Evolutionary conservation across 1,140 invertebrate genomes (phyloP), one percentile per base, ranked within the genome.

Genomic region (Zaprionus lachaisei): DNA sequence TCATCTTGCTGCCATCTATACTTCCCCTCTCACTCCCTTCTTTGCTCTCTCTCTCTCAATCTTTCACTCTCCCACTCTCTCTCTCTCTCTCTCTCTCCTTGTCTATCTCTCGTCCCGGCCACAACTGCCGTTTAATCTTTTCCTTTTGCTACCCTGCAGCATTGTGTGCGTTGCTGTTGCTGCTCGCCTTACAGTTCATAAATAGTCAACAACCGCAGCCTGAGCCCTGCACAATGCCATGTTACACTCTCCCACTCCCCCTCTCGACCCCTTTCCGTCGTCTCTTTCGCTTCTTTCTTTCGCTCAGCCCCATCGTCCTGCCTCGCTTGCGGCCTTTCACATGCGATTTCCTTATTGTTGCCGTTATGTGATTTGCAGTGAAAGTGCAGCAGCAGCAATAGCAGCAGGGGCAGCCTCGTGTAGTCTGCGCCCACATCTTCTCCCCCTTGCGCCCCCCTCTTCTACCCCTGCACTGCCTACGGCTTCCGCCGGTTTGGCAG

Each of bases 331-430:
- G 77, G 65, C 70, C 74, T 75, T 69, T 84, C 84, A 84, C 78
- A 84, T 89, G 81, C 81, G 81, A 90, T 90, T 89, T 90, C 85
- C 84, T 89, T 89, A 89, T 81, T 84, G 81, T 84, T 81, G 75
- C 66, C 75, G 60, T 79, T 81, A 84, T 84, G 75, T 77, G 85
- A 87, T 77, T 81, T 89, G 71, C 72, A 63, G 73, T 47, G 65
- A 76, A 66, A 76, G 62, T 75, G 77, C 77, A 77, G 20, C 55
- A 28, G 65, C 55, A 22, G 12, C 34, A 31, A 4, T 4, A 24
- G 24, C 24, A 24, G 24, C 24, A 5, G 24, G 5, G 0, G 24
- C 5, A 26, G 3, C 38, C 17, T 17, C 11, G 1, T 17, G 4
- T 26, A 26, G 24, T 26, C 24, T 26, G 28, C 28, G 6, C 15